Evolutionary conservation across 2,888 invertebrate genomes (phyloP).

Genomic region (Anoplius nigerrimus): DNA sequence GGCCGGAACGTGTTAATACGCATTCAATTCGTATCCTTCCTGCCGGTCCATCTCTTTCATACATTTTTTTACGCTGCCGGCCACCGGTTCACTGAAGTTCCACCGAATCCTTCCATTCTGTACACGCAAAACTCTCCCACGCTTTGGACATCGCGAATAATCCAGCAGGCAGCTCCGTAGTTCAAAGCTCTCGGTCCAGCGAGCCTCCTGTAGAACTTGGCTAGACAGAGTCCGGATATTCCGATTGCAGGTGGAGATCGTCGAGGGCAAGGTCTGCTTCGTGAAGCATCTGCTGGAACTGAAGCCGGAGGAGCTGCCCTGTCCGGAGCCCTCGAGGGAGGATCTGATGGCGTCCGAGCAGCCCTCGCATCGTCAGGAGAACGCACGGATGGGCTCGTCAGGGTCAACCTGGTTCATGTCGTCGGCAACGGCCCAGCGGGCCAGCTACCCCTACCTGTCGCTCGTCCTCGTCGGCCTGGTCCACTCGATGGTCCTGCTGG

Average conservation of each 20-base stretch:
- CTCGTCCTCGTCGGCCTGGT: slow-evolving; percentile 46
- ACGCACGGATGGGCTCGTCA: slow-evolving; percentile 62
- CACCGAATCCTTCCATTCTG: no score
- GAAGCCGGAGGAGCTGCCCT: slow-evolving; percentile 68
- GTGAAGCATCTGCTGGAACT: slow-evolving; percentile 66
- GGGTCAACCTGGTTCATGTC: slow-evolving; percentile 64
- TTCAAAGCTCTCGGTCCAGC: no score
- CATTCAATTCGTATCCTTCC: no score
- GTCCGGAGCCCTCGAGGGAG: slow-evolving; percentile 68
- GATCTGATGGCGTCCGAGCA: slow-evolving; percentile 73
- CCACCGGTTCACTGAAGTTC: no score
- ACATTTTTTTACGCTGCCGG: no score
- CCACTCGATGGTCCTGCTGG: slow-evolving; percentile 12
- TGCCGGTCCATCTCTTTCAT: no score
- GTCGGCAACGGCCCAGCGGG: slow-evolving; percentile 43
- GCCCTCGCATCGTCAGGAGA: slow-evolving; percentile 68
- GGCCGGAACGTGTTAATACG: no score
- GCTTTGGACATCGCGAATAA: no score
- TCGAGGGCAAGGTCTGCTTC: slow-evolving; percentile 65
- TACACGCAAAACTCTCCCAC: no score
- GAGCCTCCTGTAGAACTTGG: not conserved
- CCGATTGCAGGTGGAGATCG: slow-evolving; percentile 55
- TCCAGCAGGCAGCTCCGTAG: no score
- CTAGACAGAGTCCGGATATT: slow-evolving; percentile 3
- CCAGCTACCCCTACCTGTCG: slow-evolving; percentile 47